Evolutionary conservation across 1,140 invertebrate species (phyloP).

Genomic region (Trinorchestia longiramus): DNA sequence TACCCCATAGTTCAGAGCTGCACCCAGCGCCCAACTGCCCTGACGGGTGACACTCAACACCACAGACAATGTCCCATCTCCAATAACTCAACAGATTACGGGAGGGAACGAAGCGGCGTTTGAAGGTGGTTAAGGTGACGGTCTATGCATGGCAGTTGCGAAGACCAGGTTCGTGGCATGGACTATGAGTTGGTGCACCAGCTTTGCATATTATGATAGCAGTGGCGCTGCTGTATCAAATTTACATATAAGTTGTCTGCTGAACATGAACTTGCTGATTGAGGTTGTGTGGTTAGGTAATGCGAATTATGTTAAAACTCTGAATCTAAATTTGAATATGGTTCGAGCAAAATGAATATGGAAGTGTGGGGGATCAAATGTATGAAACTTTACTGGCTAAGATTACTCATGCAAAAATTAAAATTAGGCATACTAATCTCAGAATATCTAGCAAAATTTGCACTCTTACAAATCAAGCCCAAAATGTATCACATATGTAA

Average conservation of each 20-base stretch:
- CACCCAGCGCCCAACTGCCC: background rate
- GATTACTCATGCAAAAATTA: background rate
- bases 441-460: too few species aligned
- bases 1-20: background rate
- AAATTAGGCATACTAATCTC: too few species aligned
- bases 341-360: background rate
- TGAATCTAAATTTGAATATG: background rate
- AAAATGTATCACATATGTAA: background rate
- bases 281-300: background rate
- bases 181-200: background rate
- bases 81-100: background rate
- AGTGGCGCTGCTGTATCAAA: background rate
- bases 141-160: background rate
- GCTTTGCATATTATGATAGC: background rate
- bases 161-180: background rate
- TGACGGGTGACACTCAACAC: slow-evolving; percentile 15
- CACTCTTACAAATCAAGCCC: too few species aligned
- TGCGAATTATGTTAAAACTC: background rate
- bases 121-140: background rate
- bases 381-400: background rate
- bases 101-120: background rate
- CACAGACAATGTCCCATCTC: slow-evolving; percentile 19
- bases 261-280: background rate
- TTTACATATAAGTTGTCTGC: background rate
- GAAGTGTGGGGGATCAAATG: background rate